Evolutionary conservation across 53 echinoderm and acorn worm species (phyloP).

Genomic region (Patiria pectinifera): DNA sequence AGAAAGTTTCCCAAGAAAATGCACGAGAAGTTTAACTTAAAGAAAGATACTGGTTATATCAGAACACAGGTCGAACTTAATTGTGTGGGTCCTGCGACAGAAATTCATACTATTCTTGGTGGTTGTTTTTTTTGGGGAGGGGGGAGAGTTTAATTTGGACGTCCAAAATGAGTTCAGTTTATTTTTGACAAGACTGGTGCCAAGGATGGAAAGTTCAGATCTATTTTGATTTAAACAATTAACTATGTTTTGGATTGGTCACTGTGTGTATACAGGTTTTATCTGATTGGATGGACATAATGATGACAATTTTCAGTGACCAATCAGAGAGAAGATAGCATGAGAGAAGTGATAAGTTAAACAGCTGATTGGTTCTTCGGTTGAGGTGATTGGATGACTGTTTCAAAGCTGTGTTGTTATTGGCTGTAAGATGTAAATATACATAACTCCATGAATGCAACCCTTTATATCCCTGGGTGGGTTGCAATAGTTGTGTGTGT

Average conservation of each 20-base stretch:
- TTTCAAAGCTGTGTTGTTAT: conserved; percentile 47
- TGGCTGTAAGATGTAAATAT: conserved; percentile 55
- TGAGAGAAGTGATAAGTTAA: not conserved
- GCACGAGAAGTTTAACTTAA: too few relatives aligned
- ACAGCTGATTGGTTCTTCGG: conserved; percentile 26
- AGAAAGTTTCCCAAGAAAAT: too few relatives aligned
- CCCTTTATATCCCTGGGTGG: not conserved
- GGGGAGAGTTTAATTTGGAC: not conserved
- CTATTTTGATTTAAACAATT: conserved; percentile 31
- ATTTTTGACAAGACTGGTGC: conserved; percentile 57
- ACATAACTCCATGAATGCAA: conserved; percentile 34
- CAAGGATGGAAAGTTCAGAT: conserved; percentile 20
- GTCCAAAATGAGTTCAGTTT: not conserved
- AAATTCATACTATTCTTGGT: not conserved
- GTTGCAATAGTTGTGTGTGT: conserved; percentile 48
- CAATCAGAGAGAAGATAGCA: conserved; percentile 26
- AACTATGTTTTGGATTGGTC: conserved; percentile 16
- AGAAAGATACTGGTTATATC: too few relatives aligned
- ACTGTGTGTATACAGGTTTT: conserved; percentile 4
- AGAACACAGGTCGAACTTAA: too few relatives aligned
- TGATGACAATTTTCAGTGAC: conserved; percentile 17
- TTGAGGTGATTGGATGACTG: conserved; percentile 23
- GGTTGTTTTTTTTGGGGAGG: not conserved
- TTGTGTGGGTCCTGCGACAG: too few relatives aligned
- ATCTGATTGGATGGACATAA: not conserved